Evolutionary conservation across 1,140 invertebrate species (phyloP), one percentile per base, ranked within the genome.

Genomic region (Holcopasites calliopsidis): DNA sequence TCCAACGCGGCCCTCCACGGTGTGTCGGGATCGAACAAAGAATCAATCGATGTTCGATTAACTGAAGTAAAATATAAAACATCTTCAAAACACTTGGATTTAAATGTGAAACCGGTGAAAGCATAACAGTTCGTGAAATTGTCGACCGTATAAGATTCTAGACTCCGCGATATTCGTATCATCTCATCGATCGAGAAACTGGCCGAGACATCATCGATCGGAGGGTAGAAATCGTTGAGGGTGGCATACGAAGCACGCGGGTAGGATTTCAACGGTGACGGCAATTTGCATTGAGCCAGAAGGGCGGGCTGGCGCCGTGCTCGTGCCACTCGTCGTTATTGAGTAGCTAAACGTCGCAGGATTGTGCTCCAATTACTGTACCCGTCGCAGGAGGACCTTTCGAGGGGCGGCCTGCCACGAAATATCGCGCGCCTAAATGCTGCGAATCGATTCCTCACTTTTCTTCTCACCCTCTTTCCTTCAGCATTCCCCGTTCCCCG

Each of bases 261-360:
- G 58, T 64, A 49, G 58, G 52, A 42, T 73, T 61, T 58, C 70
- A 44, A 8, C 44, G 35, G 47, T 31, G 54, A 18, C 28, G 70
- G 60, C 52, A 77, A 77, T 77, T 77, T 77, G 76, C 76, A 77
- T 77, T 65, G 71, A 77, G 76, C 52, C 35, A 38, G 57, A 72
- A 72, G 61, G 69, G 65, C 31, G 73, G 73, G 54, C 49, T 52
- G 52, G 44, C 54, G 38, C 61, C 57, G n/a, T 74, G 55, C 71
- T 74, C 69, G 69, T 40, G 65, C 64, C 68, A 82, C 85, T 87
- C 74, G 80, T 84, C 78, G 66, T 71, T 75, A 66, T 69, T 31
- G 80, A 85, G 84, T 85, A 82, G 82, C 82, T 85, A 87, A 87
- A 87, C 85, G 84, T 85, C 82, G 78, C 68, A 60, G 66, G 76